Base-by-base conservation (phyloP, 2,113 vertebrate species). In the Procapra przewalskii region DNA sequence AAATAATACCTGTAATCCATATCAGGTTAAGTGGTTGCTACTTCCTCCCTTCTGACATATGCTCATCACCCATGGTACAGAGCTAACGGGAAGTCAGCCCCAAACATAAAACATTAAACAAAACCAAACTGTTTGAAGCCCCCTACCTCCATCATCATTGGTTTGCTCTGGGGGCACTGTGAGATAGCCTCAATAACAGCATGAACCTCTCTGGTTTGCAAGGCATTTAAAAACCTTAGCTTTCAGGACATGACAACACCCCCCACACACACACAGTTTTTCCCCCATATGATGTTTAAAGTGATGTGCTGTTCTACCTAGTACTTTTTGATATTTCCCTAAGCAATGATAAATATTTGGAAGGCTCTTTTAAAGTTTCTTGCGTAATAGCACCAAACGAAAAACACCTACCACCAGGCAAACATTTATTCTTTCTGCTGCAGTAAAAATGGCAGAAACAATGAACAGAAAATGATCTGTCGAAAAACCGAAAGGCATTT, bases 281-380 rank as follows among this genome's bases (percentile, higher is more conserved):
- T 88, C 17, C 88, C 55, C 45, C 10, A 10, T 0, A 10, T 0
- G 1, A 55, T 59, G 62, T 87, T 94, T 91, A 55, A 92, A 96
- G 91, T 90, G 55, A 57, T n/a, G 40, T 40, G 82, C 82, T 54
- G 29, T 90, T 92, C 88, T 64, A 23, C 21, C n/a, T 45, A 43
- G 91, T 17, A 15, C 90, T 89, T 92, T 92, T 19, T 29, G 88
- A 10, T 91, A 84, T 97, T 97, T 97, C 96, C 93, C 86, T 87
- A 93, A 96, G 96, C 97, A 79, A 60, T 75, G 88, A 97, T 96
- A 97, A 98, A 98, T 97, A 98, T 97, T 96, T 96, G 95, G 95
- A 96, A 97, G 96, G 84, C 94, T 59, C 87, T 94, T 94, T 77
- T 85, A 75, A 96, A 97, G 86, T 97, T 94, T 85, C 95, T 95